Evolutionary conservation across 1,140 invertebrate genomes (phyloP), one percentile per base, ranked within the genome.

Genomic region (Proctacanthus coquilletti): DNA sequence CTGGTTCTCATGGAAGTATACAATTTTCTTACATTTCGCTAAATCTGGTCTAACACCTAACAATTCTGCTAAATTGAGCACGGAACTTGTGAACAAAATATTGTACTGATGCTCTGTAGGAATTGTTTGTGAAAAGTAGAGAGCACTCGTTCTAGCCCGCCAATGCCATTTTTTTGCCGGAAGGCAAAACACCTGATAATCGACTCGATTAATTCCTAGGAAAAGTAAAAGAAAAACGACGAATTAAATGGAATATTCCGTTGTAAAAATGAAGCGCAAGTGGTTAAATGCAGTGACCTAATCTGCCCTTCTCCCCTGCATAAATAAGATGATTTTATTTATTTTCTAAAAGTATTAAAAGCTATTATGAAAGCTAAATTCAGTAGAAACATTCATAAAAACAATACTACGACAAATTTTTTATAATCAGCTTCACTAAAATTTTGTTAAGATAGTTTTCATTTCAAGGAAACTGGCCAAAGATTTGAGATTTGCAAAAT

Each of bases 1-100:
- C 54, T 84, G 80, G 53, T 84, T 84, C 61, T 84, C 81, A 58
- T 84, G 81, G 48, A 84, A 84, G 51, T 83, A 84, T 2, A 84
- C 51, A 21, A 84, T 66, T 60, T 83, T 84, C 13, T 67, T 63
- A 17, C 71, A 50, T 2, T 40, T 39, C 3, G 49, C 51, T 3
- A 84, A 56, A 53, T 83, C 76, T 11, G 72, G 72, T 37, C 78
- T 53, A 2, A 83, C 48, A 0, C 74, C 76, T 15, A 80, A 41
- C 9, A 84, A 57, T 56, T 84, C 80, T 14, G 75, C 68, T 44
- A 84, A 54, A 49, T 77, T 80, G 4, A 83, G 52, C 14, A 84
- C 77, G n/a, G 74, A 79, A 46, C 77, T 82, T 15, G 70, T 64
- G 53, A 84, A 80, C 8, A 84, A 42, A 31, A 69, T 55, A 44